Base-by-base conservation (phyloP, 1,140 invertebrate genomes). In the Myzus persicae region DNA sequence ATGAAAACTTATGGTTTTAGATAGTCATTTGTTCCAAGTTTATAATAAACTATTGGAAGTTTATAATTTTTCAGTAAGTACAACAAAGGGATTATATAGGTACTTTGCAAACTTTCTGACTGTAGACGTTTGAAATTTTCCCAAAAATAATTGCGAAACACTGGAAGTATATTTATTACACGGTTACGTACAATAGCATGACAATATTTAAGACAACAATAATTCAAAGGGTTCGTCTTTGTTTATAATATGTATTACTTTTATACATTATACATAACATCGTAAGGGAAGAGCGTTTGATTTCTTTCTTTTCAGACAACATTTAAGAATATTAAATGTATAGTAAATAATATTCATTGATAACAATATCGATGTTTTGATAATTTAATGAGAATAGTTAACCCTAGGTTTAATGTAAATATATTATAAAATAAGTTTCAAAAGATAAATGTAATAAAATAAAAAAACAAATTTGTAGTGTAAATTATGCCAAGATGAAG, bases 161-260 rank as follows among this genome's bases (percentile, higher is more conserved):
- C 46, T 38, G 87, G 7, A 51, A 51, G 44, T 51, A 36, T 89
- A 51, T 89, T 89, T 89, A 51, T 89, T 48, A 88, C 85, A n/a
- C 84, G 44, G 31, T n/a, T 87, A n/a, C 44, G 31, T 46, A 46
- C 5, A 87, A 18, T 87, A 5, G 44, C 26, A 87, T 87, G 42
- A 46, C 85, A 20, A 46, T 87, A 44, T 46, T 46, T 46, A 31
- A 46, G 84, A 87, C 42, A n/a, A n/a, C 36, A 46, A 46, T 87
- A 87, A 87, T 87, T 87, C 84, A 85, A 85, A 84, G 82, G 22
- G 38, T 26, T 40, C 38, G 82, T 24, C 82, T 26, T 40, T 26
- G 36, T 82, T 38, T 67, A 14, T 76, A 76, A 76, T 76, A 51
- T 22, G 48, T 51, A 76, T 76, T 76, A n/a, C 31, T 76, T n/a